Evolutionary conservation across 2,113 vertebrate species (phyloP).

Genomic region (Pteropus alecto): DNA sequence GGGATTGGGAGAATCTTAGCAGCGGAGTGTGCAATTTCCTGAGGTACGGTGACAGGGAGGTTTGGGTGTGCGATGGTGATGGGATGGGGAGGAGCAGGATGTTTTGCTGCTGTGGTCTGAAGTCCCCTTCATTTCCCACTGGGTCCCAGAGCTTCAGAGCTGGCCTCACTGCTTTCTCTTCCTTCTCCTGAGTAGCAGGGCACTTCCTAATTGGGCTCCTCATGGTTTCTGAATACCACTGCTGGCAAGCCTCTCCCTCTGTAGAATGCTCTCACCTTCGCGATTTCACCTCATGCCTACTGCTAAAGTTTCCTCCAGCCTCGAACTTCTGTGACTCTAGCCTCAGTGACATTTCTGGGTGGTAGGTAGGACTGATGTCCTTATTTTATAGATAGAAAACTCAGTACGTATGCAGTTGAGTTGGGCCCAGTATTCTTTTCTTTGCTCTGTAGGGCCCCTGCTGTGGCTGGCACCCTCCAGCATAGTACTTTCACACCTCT

Average conservation of each 20-base stretch:
- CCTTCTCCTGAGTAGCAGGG: neutral
- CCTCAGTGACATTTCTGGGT: neutral
- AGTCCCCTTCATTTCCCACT: neutral
- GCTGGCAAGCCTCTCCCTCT: neutral
- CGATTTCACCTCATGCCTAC: neutral
- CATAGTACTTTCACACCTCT: neutral
- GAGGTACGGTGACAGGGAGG: rapidly evolving
- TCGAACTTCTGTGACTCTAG: neutral
- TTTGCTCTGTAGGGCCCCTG: neutral
- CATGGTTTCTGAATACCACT: neutral
- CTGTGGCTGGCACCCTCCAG: neutral
- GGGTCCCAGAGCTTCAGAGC: neutral
- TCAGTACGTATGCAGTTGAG: neutral
- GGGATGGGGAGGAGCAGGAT: neutral
- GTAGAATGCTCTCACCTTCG: neutral
- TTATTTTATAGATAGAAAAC: neutral
- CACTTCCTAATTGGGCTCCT: neutral
- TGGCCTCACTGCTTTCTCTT: neutral
- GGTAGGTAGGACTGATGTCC: neutral
- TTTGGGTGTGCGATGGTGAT: neutral
- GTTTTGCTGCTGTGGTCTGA: neutral
- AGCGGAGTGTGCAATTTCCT: rapidly evolving
- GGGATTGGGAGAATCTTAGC: neutral
- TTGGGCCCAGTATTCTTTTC: neutral
- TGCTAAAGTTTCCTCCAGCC: neutral